A percentile compares a stretch with the other conserved stretches of the same genome.
Conservation (phyloP, 2,888 invertebrate genomes). For the Drosophila pseudotalamancana region DNA sequence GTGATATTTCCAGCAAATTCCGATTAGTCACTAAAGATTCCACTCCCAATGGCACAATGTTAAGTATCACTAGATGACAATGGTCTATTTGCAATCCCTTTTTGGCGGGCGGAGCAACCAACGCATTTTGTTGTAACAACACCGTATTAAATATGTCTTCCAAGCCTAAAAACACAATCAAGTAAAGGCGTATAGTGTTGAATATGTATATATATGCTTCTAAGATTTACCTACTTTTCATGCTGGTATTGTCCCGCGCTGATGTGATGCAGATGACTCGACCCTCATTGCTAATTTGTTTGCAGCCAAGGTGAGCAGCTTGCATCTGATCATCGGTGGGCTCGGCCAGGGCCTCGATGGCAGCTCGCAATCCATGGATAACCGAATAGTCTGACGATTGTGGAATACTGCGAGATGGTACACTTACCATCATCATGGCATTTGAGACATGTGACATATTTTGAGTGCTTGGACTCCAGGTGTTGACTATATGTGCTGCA, state of each 20-base stretch:
- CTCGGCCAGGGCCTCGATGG: slow-evolving; percentile 93
- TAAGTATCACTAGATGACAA: slow-evolving; percentile 95
- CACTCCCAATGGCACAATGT: slow-evolving; percentile 93
- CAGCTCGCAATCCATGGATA: slow-evolving; percentile 93
- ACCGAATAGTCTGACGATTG: slow-evolving; percentile 87
- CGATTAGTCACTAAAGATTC: slow-evolving; percentile 91
- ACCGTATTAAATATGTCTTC: slow-evolving; percentile 94
- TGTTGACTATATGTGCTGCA: slow-evolving; percentile 93
- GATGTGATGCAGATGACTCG: slow-evolving; percentile 96
- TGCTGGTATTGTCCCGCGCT: slow-evolving; percentile 93
- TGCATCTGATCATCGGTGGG: slow-evolving; percentile 90
- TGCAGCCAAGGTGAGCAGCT: slow-evolving; percentile 77
- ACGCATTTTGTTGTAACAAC: slow-evolving; percentile 91
- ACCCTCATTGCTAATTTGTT: slow-evolving; percentile 85
- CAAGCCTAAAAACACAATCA: slow-evolving; percentile 81
- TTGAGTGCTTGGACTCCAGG: slow-evolving; percentile 93
- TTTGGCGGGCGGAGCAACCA: slow-evolving; percentile 86
- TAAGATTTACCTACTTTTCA: slow-evolving; percentile 86
- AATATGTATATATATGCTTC: too few species aligned
- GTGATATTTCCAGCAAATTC: slow-evolving; percentile 89
- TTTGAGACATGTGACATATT: slow-evolving; percentile 94
- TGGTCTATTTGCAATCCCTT: slow-evolving; percentile 91
- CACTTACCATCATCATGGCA: slow-evolving; percentile 92
- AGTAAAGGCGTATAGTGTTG: neutral
- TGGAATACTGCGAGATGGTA: slow-evolving; percentile 87